Conservation (phyloP, 2,113 vertebrate genomes). For the Chaetura pelagica region DNA sequence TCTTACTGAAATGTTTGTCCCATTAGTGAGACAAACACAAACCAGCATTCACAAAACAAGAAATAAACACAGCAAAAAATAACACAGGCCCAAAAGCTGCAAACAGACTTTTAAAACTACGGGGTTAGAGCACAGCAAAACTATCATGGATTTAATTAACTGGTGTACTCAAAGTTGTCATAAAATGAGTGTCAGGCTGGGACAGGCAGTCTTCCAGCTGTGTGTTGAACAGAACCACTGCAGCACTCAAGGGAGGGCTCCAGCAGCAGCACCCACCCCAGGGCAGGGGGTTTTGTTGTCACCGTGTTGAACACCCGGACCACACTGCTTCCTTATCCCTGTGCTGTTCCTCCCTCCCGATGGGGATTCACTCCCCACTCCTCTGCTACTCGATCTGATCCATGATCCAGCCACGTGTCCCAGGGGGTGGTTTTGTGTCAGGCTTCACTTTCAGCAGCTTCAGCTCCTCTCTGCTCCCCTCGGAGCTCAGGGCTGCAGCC, state of each 20-base stretch:
- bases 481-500: neutral
- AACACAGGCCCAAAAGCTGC: neutral
- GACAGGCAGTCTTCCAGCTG: no score
- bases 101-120: neutral
- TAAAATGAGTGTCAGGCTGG: no score
- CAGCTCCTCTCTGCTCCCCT: neutral
- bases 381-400: accelerated
- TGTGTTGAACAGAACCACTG: no score
- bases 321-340: accelerated
- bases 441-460: neutral
- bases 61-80: neutral
- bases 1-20: neutral
- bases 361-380: accelerated
- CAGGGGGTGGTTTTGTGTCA: accelerated
- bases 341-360: accelerated
- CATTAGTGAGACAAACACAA: neutral
- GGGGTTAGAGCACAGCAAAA: neutral
- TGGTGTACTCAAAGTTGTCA: neutral
- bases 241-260: no score
- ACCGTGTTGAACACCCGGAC: accelerated
- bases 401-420: accelerated
- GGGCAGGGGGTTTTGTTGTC: accelerated
- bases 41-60: neutral
- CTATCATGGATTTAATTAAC: neutral
- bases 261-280: neutral